Evolutionary conservation across 2,888 invertebrate genomes (phyloP), one percentile per base, ranked within the genome.

Genomic region (Schrankia costaestrigalis): DNA sequence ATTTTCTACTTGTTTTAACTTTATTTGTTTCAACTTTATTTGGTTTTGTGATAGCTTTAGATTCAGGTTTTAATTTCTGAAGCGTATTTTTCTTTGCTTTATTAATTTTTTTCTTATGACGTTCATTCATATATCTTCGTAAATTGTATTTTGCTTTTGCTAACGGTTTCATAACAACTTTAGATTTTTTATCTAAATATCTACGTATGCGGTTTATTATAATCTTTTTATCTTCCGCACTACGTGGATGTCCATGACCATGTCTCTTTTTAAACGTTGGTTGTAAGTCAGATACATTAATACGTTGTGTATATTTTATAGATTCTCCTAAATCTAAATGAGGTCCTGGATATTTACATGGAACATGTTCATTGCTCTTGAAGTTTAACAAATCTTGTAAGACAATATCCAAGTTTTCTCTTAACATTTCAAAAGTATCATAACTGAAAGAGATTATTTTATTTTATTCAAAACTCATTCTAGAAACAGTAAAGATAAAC

Each of bases 351-450:
- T 83, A 85, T 21, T 41, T 33, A 43, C 75, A 75, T 5, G 47
- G 17, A 6, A 82, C 35, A 2, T 58, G 19, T 56, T 85, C 83
- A 25, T 58, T 37, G 2, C 34, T 32, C 46, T 90, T 86, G 44
- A 91, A 90, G 50, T 92, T 91, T 14, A 94, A 75, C 8, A 95
- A 76, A 49, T 93, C 91, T 63, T 89, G 91, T 24, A 95, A 73
- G 1, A 93, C 91, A 0, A 89, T 66, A 64, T 95, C 94, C 26
- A 95, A 78, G 55, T 94, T 94, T 81, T 96, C 95, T 54, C 95
- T 89, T 3, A 97, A 83, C 90, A 95, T 94, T 83, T 96, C 96
- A 71, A 97, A 97, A 0, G 95, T 97, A 57, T 96, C 96, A 74
- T 94, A 97, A 3, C 89, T 89, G 63, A 36, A 79, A 78, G 32